Evolutionary conservation across 2,797 vertebrate species (phyloP), one percentile per base, ranked within the genome.

Genomic region (Enoplosus armatus): DNA sequence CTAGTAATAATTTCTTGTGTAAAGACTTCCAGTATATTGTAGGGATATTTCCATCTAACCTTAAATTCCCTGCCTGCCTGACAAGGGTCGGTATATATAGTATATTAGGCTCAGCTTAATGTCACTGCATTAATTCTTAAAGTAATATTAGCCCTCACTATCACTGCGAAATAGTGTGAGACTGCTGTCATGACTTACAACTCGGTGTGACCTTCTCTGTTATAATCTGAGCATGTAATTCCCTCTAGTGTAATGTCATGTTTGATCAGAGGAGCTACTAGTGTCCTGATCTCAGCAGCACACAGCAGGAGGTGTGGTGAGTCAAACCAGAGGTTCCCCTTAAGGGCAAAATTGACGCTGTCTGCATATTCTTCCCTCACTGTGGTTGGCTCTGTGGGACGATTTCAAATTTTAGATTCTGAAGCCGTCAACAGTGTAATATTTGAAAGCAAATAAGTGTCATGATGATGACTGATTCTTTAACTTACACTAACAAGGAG

Each of bases 201-300:
- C 87, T 90, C 55, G 66, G 72, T 77, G 89, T 95, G 95, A 96
- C 96, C 95, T 96, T 95, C 93, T 95, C 93, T 91, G 92, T 93
- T 94, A 90, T 94, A 94, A 94, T 95, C 85, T 91, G 89, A 93
- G 91, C 91, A 82, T 94, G 94, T 95, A 93, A 92, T 95, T 94
- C 93, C 91, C 93, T 91, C 91, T 87, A 93, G 94, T 94, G 93
- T 93, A 94, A 93, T 95, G 95, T 95, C 95, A 94, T 96, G 95
- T 96, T 94, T 90, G 93, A 95, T 93, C 95, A 94, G 93, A 92
- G 93, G 90, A 95, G 91, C 92, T 95, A 94, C 94, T 87, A 90
- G 92, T 94, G 93, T 94, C 94, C 95, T 93, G 93, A 94, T 94
- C 93, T 92, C 86, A 92, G 89, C 90, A 83, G 83, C 55, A 87